phyloP scores from a whole-genome alignment of 2,888 invertebrate genomes.

The Leptopilina syphax region DNA sequence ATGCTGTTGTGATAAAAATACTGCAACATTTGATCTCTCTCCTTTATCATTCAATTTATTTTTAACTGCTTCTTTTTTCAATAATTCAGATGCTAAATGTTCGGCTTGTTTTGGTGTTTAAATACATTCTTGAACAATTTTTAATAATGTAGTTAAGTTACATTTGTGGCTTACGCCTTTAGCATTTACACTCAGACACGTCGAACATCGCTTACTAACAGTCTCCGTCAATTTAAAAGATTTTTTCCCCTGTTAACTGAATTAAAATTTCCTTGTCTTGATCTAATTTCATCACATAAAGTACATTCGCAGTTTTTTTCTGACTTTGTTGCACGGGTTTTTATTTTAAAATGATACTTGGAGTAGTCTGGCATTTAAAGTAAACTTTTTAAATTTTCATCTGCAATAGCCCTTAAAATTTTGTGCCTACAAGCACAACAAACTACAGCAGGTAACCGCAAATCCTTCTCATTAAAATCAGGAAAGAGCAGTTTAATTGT shows the following conservation, averaged over 20 bases:
- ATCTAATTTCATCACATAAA: slow-evolving; percentile 14
- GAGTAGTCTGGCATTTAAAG: slow-evolving; percentile 5
- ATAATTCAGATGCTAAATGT: neutral
- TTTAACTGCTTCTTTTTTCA: neutral
- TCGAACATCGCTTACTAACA: slow-evolving; percentile 21
- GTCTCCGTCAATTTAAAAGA: neutral
- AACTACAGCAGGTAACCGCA: slow-evolving; percentile 10
- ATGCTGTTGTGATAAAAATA: slow-evolving; percentile 23
- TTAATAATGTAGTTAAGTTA: slow-evolving; percentile 8
- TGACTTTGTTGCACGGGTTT: slow-evolving; percentile 10
- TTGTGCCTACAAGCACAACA: slow-evolving; percentile 21
- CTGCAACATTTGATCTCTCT: neutral
- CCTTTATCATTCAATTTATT: neutral
- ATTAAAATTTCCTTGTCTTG: slow-evolving; percentile 23
- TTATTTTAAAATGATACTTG: slow-evolving; percentile 25
- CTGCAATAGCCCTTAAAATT: slow-evolving; percentile 43
- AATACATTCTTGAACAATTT: slow-evolving; percentile 9
- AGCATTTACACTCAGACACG: neutral
- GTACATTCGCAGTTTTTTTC: slow-evolving; percentile 20
- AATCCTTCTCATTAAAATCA: slow-evolving; percentile 27
- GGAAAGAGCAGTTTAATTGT: neutral
- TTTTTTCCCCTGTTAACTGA: neutral
- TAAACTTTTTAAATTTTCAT: slow-evolving; percentile 41
- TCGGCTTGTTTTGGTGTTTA: slow-evolving; percentile 1
- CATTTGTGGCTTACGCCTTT: slow-evolving; percentile 13